A percentile compares a stretch with the other conserved stretches of the same genome.
These are phyloP conservation scores for Morphnarchus princeps DNA, from an alignment of 2,113 vertebrate genomes.

Conservation along the genomic window DNA sequence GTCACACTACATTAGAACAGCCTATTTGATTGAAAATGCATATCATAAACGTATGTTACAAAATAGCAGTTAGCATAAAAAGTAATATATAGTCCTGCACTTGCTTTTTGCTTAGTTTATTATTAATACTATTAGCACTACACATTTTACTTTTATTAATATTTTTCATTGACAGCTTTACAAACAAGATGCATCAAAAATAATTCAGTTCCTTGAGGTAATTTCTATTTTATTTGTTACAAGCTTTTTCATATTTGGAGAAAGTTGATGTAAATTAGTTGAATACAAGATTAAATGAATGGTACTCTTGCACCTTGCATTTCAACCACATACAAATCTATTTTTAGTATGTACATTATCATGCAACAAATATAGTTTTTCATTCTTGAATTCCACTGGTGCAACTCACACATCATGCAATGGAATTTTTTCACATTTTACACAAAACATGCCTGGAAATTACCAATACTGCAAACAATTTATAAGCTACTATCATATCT, in stretches of 20 bases:
- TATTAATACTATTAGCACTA: background rate
- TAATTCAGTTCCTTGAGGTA: background rate
- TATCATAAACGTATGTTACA: background rate
- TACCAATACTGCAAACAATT: background rate
- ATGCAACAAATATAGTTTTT: background rate
- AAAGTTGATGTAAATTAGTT: background rate
- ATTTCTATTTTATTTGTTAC: background rate
- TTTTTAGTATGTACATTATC: background rate
- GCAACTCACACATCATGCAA: background rate
- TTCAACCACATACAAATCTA: background rate
- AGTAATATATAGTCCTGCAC: background rate
- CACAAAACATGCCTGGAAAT: background rate
- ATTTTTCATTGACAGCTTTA: background rate
- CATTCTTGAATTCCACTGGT: background rate
- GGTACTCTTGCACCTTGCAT: background rate
- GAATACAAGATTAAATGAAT: background rate
- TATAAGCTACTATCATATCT: background rate
- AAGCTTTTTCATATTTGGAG: background rate
- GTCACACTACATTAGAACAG: conserved; percentile 19
- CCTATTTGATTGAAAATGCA: background rate
- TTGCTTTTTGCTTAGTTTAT: background rate
- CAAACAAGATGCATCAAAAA: background rate
- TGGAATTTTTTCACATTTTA: background rate
- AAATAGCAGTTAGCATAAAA: background rate
- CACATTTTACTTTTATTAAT: background rate